Evolutionary conservation across 2,888 invertebrate species (phyloP), one percentile per base, ranked within the genome.

Genomic region (Fragum whitleyi): DNA sequence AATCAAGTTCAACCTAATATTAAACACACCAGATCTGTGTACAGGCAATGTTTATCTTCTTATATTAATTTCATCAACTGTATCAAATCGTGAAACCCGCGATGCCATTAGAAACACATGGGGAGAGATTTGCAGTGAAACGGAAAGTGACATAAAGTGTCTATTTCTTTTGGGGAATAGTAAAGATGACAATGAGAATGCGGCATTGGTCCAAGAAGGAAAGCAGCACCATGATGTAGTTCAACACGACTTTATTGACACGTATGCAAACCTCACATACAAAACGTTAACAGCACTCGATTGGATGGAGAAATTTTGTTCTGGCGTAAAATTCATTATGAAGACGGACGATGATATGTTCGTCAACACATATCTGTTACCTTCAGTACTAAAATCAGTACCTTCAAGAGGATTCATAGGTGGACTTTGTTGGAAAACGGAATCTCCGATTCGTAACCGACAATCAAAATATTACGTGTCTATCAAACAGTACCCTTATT

Each of bases 271-370:
- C 61, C 74, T 91, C 16, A 91, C 91, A 3, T 90, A 87, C 65
- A 91, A 91, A 79, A 89, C 90, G 0, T 73, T 91, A 53, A 83
- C 85, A 61, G 86, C 85, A 0, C 72, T 90, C 21, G 80, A 82
- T 28, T 91, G 90, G 90, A 85, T 82, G 19, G 53, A 57, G 5
- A 67, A 81, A 1, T 76, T 81, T 47, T 91, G 91, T 72, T 51
- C 70, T 19, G 62, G 85, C 11, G 86, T 89, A 6, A 77, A 81
- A 42, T 90, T 86, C 72, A 76, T 92, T 19, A 90, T 91, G 90
- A 92, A 92, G 74, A 91, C 91, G n/a, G 92, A 92, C 67, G 90
- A 90, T 55, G 91, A 91, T 68, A 84, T 88, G 79, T 89, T 85
- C 65, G 76, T 89, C 0, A 91, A 92, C 69, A 89, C 89, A 3